phyloP scores from a whole-genome alignment of 1,140 invertebrate genomes.

The Acromyrmex heyeri region DNA sequence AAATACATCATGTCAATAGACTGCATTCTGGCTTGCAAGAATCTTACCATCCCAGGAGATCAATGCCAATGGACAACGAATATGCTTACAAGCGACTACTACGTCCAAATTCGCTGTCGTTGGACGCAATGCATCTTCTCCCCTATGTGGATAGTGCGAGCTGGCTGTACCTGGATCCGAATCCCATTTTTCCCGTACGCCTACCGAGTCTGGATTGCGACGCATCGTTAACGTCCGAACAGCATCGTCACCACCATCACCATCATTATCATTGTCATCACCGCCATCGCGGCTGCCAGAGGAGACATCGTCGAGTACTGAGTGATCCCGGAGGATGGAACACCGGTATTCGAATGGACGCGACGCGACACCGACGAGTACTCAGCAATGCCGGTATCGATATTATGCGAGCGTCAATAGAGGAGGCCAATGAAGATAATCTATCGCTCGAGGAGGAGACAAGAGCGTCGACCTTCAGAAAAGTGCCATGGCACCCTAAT shows the following conservation, averaged over 20 bases:
- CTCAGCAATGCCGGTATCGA: slow-evolving; percentile 72
- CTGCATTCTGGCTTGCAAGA: slow-evolving; percentile 57
- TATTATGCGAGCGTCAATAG: slow-evolving; percentile 48
- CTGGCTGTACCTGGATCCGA: slow-evolving; percentile 81
- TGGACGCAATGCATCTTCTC: slow-evolving; percentile 62
- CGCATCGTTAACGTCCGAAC: slow-evolving; percentile 72
- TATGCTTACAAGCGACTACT: slow-evolving; percentile 43
- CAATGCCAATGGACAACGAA: slow-evolving; percentile 56
- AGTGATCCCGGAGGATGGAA: slow-evolving; percentile 78
- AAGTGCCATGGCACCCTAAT: slow-evolving; percentile 87
- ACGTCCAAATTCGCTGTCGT: slow-evolving; percentile 33
- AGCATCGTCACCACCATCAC: slow-evolving; percentile 66
- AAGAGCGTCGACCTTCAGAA: slow-evolving; percentile 83
- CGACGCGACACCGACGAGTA: slow-evolving; percentile 73
- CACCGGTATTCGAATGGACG: not conserved
- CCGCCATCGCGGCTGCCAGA: slow-evolving; percentile 64
- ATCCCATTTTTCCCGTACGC: slow-evolving; percentile 64
- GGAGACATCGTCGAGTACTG: slow-evolving; percentile 74
- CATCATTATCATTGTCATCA: slow-evolving; percentile 68
- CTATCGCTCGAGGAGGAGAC: slow-evolving; percentile 64
- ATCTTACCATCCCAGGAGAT: slow-evolving; percentile 54
- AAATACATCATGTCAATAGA: slow-evolving; percentile 47
- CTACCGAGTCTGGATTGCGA: slow-evolving; percentile 72
- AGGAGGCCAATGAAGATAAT: slow-evolving; percentile 66
- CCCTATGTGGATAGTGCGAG: slow-evolving; percentile 80